Base-by-base conservation (phyloP, 2,113 vertebrate genomes). In the Saguinus midas region DNA sequence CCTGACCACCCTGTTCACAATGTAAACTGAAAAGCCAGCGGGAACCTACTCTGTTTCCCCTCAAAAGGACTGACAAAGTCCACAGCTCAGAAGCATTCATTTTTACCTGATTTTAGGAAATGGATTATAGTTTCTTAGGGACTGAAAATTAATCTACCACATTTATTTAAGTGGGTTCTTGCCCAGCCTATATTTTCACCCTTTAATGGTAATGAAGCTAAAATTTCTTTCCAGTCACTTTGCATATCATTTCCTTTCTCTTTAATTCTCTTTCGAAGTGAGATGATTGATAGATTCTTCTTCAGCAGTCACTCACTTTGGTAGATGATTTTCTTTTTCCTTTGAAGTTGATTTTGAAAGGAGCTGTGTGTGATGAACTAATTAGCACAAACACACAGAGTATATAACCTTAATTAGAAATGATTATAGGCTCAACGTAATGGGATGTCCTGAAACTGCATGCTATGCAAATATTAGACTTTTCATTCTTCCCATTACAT, bases 401-500 rank as follows among this genome's bases (percentile, higher is more conserved):
- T 96, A 70, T 97, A 98, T 98, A 98, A 98, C 98, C 98, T 98
- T 98, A 98, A 76, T 98, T 98, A 98, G 98, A 91, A 97, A 97
- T 98, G 96, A 98, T 98, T 97, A 98, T 90, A 98, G 95, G 97
- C 80, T 97, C 96, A 91, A 91, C 97, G 98, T 93, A 98, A 98
- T 90, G 98, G 98, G 98, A 98, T 98, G 97, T 98, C 98, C 98
- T 98, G 98, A 99, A 98, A 99, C 98, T 96, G 98, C 98, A 97
- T 95, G 76, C 97, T 98, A 99, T 99, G 98, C 98, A 99, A 99
- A 99, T 99, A 96, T 95, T 92, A 98, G 97, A 96, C 90, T 98
- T 98, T 98, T 98, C 97, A 98, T 98, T 98, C 98, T 98, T 98
- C 97, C 98, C 98, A 72, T 98, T 98, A 98, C 98, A 98, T 97